phyloP scores from a whole-genome alignment of 2,888 invertebrate genomes.

The Galeopsomyia nigrocyanea region DNA sequence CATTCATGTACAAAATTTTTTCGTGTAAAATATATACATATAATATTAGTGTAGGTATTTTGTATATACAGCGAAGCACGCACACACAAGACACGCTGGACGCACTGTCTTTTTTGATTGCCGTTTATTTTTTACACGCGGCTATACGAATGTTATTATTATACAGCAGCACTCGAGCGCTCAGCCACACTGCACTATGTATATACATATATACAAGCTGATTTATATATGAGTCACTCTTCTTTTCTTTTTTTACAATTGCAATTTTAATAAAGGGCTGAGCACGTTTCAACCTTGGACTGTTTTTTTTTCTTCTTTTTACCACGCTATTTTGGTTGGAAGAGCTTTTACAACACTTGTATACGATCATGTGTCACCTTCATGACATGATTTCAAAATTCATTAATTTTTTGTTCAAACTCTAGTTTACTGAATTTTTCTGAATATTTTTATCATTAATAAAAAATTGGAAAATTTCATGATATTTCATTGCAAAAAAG shows the following conservation, averaged over 20 bases:
- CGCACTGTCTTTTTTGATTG: too few relatives aligned
- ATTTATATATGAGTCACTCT: not conserved
- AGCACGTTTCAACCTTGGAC: too few relatives aligned
- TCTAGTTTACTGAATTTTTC: conserved; percentile 1
- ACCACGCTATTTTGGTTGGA: too few relatives aligned
- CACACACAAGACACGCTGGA: not conserved
- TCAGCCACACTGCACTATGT: conserved; percentile 25
- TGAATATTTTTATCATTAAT: not conserved
- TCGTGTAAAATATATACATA: not conserved
- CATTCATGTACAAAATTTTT: not conserved
- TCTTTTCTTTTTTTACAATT: not conserved
- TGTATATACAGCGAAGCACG: conserved; percentile 9
- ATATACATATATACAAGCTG: not conserved
- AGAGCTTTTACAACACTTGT: too few relatives aligned
- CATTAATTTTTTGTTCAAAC: not conserved
- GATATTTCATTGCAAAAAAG: too few relatives aligned
- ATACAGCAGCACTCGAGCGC: conserved; percentile 43
- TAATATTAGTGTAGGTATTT: conserved; percentile 17
- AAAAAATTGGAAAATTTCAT: too few relatives aligned
- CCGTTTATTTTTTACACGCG: too few relatives aligned
- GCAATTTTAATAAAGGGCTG: too few relatives aligned
- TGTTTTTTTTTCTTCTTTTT: too few relatives aligned
- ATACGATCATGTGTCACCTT: too few relatives aligned
- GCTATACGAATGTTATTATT: not conserved
- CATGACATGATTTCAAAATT: too few relatives aligned